Base-by-base conservation (phyloP, 64 coral and sea anemone genomes). In the Anthopleura sola region DNA sequence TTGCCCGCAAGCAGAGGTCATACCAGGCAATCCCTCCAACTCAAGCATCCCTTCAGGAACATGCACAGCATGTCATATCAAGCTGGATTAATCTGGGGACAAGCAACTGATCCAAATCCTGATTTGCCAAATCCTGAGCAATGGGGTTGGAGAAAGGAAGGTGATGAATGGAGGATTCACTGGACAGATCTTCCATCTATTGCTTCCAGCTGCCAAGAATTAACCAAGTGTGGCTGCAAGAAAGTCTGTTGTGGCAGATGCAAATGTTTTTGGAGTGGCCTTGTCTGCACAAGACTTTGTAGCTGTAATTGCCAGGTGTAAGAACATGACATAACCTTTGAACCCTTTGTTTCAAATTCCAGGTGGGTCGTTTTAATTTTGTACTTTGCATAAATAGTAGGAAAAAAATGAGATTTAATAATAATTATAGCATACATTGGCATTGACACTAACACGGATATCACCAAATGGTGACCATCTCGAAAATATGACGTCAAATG, bases 111-210 rank as follows among this genome's bases (percentile, higher is more conserved):
- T 18, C 39, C 81, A 54, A n/a, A 55, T 40, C 88, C 88, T 76
- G 37, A 55, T 37, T 3, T 90, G 75, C 62, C 62, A 44, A 83
- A 66, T 90, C 88, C 88, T 37, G 60, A 34, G 55, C 81, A 84
- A 29, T 90, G 51, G 21, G 66, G 81, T 37, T 90, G 88, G 88
- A 49, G 53, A 32, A 58, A 84, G 37, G 62, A 56, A 55, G 53
- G 40, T 37, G 64, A 24, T 20, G 1, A 37, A 37, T 84, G 80
- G 88, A 21, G 84, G 29, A 54, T 90, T 28, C 81, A 90, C 82
- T 90, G 88, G 88, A 90, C 81, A 75, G 81, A 90, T 34, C 80
- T 90, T 90, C 88, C 81, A 15, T 62, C 81, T 33, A 84, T 84
- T 74, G 39, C 81, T 71, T 49, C 23, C 69, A 90, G 81, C 33